Percentiles rank a stretch among this genome's conserved stretches.
Conservation (phyloP, 2,113 vertebrate species). For the Nibea coibor region DNA sequence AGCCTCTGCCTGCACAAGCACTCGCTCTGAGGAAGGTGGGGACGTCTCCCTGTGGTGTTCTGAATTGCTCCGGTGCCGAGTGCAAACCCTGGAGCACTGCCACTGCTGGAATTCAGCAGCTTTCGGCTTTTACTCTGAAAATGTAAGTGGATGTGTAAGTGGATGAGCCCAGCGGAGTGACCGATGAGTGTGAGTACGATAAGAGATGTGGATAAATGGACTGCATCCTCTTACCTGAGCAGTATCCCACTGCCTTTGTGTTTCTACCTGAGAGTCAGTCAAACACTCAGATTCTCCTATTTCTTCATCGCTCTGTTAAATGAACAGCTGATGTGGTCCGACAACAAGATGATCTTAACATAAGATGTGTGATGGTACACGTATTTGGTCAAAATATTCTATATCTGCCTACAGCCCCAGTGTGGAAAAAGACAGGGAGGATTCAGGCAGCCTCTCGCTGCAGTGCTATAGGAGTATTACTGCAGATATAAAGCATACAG, state of each 20-base stretch:
- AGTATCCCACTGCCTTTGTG: not conserved
- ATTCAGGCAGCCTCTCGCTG: too few relatives aligned
- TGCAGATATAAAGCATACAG: too few relatives aligned
- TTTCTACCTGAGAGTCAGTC: not conserved
- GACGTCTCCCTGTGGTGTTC: not conserved
- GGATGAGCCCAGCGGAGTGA: conserved; percentile 18
- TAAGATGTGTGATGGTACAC: too few relatives aligned
- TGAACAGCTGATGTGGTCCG: too few relatives aligned
- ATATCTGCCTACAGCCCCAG: too few relatives aligned
- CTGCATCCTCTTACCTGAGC: not conserved
- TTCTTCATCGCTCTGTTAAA: not conserved
- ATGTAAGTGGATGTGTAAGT: not conserved
- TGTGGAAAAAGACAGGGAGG: too few relatives aligned
- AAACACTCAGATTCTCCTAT: not conserved
- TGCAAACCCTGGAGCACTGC: not conserved
- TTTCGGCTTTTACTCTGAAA: conserved; percentile 21
- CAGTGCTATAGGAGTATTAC: too few relatives aligned
- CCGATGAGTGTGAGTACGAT: conserved; percentile 11
- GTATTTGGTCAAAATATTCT: too few relatives aligned
- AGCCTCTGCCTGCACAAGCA: conserved; percentile 35
- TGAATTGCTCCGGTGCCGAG: conserved; percentile 16
- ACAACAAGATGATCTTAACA: not conserved
- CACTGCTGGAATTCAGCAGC: conserved; percentile 14
- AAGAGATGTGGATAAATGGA: conserved; percentile 25
- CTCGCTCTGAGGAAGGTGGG: conserved; percentile 21